These are phyloP conservation scores for Bombycilla garrulus DNA, from an alignment of 2,113 vertebrate species.

Conservation along the genomic window DNA sequence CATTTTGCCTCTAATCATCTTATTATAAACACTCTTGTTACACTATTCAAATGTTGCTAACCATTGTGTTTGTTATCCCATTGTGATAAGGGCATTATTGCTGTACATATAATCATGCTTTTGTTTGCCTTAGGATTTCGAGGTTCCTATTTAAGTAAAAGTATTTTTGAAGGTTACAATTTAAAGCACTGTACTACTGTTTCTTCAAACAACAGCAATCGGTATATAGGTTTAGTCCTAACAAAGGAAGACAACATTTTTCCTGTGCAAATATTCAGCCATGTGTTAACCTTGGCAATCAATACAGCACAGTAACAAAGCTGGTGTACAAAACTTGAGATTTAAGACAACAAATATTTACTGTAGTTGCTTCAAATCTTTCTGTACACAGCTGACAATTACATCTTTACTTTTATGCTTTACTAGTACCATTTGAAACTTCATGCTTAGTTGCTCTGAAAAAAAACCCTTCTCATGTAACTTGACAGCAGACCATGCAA, in stretches of 20 bases:
- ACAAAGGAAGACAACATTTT: not conserved
- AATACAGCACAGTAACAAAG: not conserved
- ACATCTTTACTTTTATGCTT: not conserved
- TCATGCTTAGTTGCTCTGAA: not conserved
- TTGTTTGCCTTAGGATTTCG: conserved; percentile 36
- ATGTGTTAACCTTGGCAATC: conserved; percentile 16
- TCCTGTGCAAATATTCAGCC: conserved; percentile 22
- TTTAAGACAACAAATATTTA: conserved; percentile 49
- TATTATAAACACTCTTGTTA: not conserved
- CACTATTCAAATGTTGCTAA: not conserved
- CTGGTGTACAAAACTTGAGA: conserved; percentile 11
- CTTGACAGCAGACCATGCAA: not conserved
- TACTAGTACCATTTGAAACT: not conserved
- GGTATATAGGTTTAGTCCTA: conserved; percentile 20
- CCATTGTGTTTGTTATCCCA: conserved; percentile 27
- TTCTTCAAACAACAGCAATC: conserved; percentile 2
- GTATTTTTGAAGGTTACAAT: conserved; percentile 26
- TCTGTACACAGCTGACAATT: conserved; percentile 23
- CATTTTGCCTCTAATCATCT: conserved; percentile 8
- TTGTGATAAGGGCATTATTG: conserved; percentile 30
- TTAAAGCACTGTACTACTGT: not conserved
- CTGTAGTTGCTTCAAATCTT: conserved; percentile 2
- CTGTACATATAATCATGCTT: conserved; percentile 10
- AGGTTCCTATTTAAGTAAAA: conserved; percentile 30
- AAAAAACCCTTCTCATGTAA: not conserved